Base-by-base conservation (phyloP, 2,113 vertebrate species). In the Axis porcinus region DNA sequence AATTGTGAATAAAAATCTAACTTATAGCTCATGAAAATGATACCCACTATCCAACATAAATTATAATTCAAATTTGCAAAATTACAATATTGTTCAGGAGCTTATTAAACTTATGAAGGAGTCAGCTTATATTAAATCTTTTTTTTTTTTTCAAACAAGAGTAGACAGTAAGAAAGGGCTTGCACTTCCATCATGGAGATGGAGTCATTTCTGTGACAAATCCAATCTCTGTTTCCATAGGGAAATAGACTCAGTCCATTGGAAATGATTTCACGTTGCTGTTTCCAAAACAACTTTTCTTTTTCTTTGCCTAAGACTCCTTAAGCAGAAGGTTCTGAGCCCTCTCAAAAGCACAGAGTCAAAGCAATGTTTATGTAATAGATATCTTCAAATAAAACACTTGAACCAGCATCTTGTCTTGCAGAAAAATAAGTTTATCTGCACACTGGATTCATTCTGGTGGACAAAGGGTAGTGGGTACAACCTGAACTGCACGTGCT, bases 301-400 rank as follows among this genome's bases (percentile, higher is more conserved):
- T 92, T 96, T 0, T 2, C 74, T 97, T 97, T 98, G 58, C 70
- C 74, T 82, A 96, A 97, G 86, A 94, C 30, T 90, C 64, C 58
- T 93, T 70, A 98, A 96, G 86, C 28, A 70, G 79, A 98, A 97
- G 62, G 58, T 36, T 92, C 97, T 92, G 91, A 79, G 6, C n/a
- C 58, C 95, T 90, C 97, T 98, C 40, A 95, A 98, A 98, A 96
- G n/a, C 86, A 94, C 12, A 93, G 74, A 98, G 43, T 96, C 93
- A 98, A 98, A 98, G 93, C 94, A 96, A 25, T 76, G 64, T 96
- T 98, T 98, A 97, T 96, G 27, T 74, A 97, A 97, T 30, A 98
- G 89, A 97, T 64, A 89, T 89, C 91, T 97, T 85, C 78, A 98
- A 98, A 97, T 98, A 98, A 97, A 98, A 78, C 62, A 78, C 70